Conservation (phyloP, 2,888 invertebrate species). For the Cerceris rybyensis region DNA sequence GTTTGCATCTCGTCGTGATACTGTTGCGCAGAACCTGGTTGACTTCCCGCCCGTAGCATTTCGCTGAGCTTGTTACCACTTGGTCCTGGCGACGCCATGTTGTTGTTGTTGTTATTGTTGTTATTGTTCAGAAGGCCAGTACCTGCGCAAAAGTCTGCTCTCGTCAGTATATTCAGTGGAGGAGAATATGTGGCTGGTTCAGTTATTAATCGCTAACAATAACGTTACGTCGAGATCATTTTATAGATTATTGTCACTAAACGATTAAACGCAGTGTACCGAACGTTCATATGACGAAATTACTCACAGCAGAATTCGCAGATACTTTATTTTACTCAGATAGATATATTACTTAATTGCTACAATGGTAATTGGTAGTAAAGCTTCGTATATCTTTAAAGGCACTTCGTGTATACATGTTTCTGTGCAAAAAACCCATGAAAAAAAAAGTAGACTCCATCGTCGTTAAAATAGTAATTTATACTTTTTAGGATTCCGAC, state of each 20-base stretch:
- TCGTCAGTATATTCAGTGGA: constrained; percentile 74
- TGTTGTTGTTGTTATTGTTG: constrained; percentile 86
- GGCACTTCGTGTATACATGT: neutral
- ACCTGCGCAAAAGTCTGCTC: constrained; percentile 83
- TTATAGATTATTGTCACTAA: neutral
- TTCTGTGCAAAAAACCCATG: constrained; percentile 5
- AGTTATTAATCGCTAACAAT: neutral
- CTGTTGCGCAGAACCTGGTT: constrained; percentile 79
- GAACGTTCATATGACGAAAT: constrained; percentile 59
- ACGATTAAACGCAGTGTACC: constrained; percentile 31
- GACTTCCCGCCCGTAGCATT: constrained; percentile 79
- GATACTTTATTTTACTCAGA: constrained; percentile 60
- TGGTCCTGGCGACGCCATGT: constrained; percentile 82
- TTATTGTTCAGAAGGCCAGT: constrained; percentile 88
- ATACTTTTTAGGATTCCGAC: constrained; percentile 31
- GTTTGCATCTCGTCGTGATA: constrained; percentile 85
- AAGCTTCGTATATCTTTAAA: constrained; percentile 1
- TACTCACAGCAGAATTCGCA: constrained; percentile 64
- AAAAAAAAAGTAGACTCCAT: constrained; percentile 9
- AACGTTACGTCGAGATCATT: neutral
- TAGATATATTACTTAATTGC: constrained; percentile 38
- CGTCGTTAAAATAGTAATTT: constrained; percentile 18
- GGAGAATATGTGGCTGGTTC: neutral
- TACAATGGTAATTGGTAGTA: constrained; percentile 48
- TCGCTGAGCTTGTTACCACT: constrained; percentile 81